Evolutionary conservation across 2,888 invertebrate species (phyloP), one percentile per base, ranked within the genome.

Genomic region (Drosophila helvetica): DNA sequence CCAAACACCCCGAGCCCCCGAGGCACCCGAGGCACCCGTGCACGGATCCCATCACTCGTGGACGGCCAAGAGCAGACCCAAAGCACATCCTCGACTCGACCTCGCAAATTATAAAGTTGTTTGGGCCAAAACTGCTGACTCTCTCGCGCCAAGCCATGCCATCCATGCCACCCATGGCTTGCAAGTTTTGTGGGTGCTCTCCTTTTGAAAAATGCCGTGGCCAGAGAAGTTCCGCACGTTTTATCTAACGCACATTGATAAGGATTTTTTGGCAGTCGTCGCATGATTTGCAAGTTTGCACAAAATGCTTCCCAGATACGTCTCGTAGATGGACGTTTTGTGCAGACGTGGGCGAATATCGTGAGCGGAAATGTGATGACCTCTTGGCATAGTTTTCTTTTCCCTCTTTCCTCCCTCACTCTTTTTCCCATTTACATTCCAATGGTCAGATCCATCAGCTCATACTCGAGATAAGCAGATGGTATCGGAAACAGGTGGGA

Each of bases 271-370:
- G 88, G 80, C 80, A 88, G 80, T 82, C 78, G 88, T 57, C 69
- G 80, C 83, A 88, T 86, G 83, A 83, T 83, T 83, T 88, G 83
- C 88, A 88, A 83, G 83, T 83, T 86, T 80, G 83, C 83, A 82
- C 88, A 83, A 83, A 83, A 75, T 70, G 52, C 73, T 66, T 46
- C 65, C 63, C 59, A 77, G 38, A 15, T 38, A 15, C 38, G 38
- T 27, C 27, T 27, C 6, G 38, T 38, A 58, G 73, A 56, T 67
- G 62, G 15, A 68, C 77, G 50, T 73, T 82, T 82, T 79, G 58
- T 82, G 82, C 86, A 63, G 79, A 87, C 88, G 86, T 85, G 57
- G 74, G 79, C 81, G 68, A 63, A 72, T 69, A 62, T 38, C 59
- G 33, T 43, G 63, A 62, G 62, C 55, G 54, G 54, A 53, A 56